These are phyloP conservation scores for Magallana gigas DNA, from an alignment of 1,140 invertebrate genomes.

Conservation along the genomic window DNA sequence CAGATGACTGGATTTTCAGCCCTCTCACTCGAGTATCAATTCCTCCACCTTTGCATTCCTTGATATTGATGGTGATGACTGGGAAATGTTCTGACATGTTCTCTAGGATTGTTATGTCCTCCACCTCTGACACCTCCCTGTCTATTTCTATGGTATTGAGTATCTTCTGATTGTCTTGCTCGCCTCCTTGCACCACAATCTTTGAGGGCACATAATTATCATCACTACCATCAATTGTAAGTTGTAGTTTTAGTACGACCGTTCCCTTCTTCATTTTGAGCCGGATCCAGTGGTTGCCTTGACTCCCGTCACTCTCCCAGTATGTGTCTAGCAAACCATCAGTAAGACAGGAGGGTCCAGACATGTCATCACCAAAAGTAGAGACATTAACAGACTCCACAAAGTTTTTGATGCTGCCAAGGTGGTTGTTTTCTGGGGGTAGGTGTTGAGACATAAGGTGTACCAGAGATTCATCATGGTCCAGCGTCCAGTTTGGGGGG, in stretches of 20 bases:
- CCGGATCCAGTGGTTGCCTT: slow-evolving; percentile 77
- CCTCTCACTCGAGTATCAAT: slow-evolving; percentile 77
- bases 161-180: slow-evolving; percentile 71
- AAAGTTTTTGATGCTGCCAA: slow-evolving; percentile 75
- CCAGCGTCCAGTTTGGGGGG: slow-evolving; percentile 74
- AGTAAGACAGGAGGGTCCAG: slow-evolving; percentile 74
- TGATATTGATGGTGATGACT: slow-evolving; percentile 74
- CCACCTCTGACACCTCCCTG: slow-evolving; percentile 57
- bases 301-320: slow-evolving; percentile 79
- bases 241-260: slow-evolving; percentile 75
- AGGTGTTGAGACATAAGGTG: slow-evolving; percentile 75
- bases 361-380: slow-evolving; percentile 73
- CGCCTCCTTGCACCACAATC: slow-evolving; percentile 74
- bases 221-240: slow-evolving; percentile 73
- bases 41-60: slow-evolving; percentile 78
- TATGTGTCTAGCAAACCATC: slow-evolving; percentile 77
- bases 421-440: slow-evolving; percentile 72
- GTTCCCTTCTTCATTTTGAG: slow-evolving; percentile 79
- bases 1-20: slow-evolving; percentile 75
- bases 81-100: slow-evolving; percentile 75
- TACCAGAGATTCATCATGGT: slow-evolving; percentile 77
- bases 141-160: slow-evolving; percentile 71
- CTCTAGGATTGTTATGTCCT: slow-evolving; percentile 71
- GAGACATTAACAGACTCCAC: slow-evolving; percentile 77
- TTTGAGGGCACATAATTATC: slow-evolving; percentile 77